Percentiles rank a stretch among this genome's conserved stretches.
phyloP scores from a whole-genome alignment of 1,140 invertebrate species.

The Ostrea denselamellosa region DNA sequence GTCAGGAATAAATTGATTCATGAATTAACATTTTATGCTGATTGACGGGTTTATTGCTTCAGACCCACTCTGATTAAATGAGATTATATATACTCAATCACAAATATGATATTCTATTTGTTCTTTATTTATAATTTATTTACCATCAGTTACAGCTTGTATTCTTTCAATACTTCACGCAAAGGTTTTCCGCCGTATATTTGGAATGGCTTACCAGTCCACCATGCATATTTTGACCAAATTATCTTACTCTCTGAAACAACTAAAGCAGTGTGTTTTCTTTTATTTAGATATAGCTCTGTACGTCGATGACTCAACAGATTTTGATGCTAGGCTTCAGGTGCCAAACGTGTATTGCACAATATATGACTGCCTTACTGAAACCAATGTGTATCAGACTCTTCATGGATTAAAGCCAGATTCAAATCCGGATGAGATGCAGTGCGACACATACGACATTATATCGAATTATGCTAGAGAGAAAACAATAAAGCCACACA shows the following conservation, averaged over 20 bases:
- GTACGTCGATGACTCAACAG: not conserved
- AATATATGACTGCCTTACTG: not conserved
- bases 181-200: too few species aligned
- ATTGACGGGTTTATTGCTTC: too few species aligned
- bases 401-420: not conserved
- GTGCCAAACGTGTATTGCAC: not conserved
- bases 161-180: too few species aligned
- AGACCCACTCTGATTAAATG: too few species aligned
- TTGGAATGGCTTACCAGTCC: too few species aligned
- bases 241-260: not conserved
- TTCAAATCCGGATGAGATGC: not conserved
- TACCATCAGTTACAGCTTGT: too few species aligned
- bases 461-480: not conserved
- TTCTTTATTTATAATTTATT: too few species aligned
- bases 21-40: too few species aligned
- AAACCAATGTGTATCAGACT: conserved; percentile 3
- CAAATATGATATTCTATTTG: too few species aligned
- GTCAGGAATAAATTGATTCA: too few species aligned
- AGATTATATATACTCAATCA: too few species aligned
- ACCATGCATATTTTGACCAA: too few species aligned
- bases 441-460: not conserved
- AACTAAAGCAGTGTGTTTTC: not conserved
- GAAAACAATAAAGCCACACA: not conserved
- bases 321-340: not conserved
- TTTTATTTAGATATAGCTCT: not conserved